These are phyloP conservation scores for Gastrophryne carolinensis DNA, from an alignment of 2,797 vertebrate species.

Conservation along the genomic window DNA sequence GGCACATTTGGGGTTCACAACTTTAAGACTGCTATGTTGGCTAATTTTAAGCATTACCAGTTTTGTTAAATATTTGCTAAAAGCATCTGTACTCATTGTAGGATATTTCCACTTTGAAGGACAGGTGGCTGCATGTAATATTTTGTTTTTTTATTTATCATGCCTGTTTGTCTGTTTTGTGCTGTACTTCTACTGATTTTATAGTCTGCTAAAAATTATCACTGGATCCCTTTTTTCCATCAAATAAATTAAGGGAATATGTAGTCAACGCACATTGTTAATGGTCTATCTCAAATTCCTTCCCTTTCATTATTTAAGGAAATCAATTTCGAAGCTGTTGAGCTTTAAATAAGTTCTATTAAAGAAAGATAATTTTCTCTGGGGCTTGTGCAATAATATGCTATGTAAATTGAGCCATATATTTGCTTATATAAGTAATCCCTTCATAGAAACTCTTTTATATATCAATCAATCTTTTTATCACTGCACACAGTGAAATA, in stretches of 20 bases:
- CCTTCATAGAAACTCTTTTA: conserved; percentile 44
- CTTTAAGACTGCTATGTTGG: no score
- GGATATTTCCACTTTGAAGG: no score
- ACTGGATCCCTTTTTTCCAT: neutral
- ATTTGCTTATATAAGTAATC: conserved; percentile 52
- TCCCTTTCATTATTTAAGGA: conserved; percentile 41
- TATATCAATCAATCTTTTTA: conserved; percentile 53
- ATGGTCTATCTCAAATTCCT: conserved; percentile 32
- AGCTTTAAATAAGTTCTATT: conserved; percentile 49
- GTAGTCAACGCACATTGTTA: conserved; percentile 32
- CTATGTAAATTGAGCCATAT: conserved; percentile 52
- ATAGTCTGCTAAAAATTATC: no score
- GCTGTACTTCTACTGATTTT: no score
- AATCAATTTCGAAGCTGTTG: conserved; percentile 47
- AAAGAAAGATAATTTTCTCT: conserved; percentile 49
- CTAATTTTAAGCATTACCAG: no score
- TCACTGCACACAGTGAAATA: conserved; percentile 44
- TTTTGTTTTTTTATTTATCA: no score
- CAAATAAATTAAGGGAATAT: conserved; percentile 18
- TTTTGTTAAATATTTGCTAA: no score
- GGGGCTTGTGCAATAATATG: conserved; percentile 39
- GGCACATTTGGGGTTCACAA: no score
- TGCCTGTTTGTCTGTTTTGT: no score
- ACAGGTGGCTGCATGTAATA: no score
- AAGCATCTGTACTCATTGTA: no score